These are phyloP conservation scores for Micrastur ruficollis DNA, from an alignment of 2,797 vertebrate species.

Conservation along the genomic window DNA sequence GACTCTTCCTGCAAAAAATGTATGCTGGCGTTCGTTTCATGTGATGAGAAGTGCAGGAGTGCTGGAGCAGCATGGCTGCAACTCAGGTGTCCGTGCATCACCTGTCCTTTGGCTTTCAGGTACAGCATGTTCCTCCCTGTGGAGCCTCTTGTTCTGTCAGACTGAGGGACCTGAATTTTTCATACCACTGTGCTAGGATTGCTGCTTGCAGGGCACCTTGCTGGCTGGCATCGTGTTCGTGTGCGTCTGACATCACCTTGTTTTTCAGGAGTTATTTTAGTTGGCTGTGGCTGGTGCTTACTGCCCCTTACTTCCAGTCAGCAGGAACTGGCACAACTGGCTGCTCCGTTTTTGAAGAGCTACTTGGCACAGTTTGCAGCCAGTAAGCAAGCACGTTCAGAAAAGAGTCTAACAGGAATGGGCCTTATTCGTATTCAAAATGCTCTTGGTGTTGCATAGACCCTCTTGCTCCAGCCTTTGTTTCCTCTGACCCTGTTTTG, in stretches of 20 bases:
- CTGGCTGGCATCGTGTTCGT: not conserved
- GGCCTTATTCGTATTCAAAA: not conserved
- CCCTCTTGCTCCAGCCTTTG: not conserved
- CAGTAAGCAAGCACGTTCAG: not conserved
- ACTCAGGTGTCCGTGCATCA: not conserved
- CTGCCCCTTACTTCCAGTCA: not conserved
- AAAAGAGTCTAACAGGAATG: not conserved
- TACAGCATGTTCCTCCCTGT: not conserved
- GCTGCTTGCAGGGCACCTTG: not conserved
- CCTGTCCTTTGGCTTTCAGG: not conserved
- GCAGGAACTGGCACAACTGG: not conserved
- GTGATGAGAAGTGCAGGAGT: not conserved
- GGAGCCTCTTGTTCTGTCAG: not conserved
- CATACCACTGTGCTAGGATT: not conserved
- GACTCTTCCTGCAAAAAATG: not conserved
- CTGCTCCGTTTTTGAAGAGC: not conserved
- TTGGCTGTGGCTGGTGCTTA: not conserved
- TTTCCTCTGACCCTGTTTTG: slow-evolving; percentile 1
- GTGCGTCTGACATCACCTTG: not conserved
- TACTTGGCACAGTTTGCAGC: not conserved
- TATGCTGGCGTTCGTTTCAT: not conserved
- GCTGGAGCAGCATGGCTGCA: not conserved
- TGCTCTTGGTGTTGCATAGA: not conserved
- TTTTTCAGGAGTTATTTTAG: not conserved
- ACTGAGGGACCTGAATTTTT: not conserved